Evolutionary conservation across 2,797 vertebrate genomes (phyloP).

Genomic region (Xenops minutus): DNA sequence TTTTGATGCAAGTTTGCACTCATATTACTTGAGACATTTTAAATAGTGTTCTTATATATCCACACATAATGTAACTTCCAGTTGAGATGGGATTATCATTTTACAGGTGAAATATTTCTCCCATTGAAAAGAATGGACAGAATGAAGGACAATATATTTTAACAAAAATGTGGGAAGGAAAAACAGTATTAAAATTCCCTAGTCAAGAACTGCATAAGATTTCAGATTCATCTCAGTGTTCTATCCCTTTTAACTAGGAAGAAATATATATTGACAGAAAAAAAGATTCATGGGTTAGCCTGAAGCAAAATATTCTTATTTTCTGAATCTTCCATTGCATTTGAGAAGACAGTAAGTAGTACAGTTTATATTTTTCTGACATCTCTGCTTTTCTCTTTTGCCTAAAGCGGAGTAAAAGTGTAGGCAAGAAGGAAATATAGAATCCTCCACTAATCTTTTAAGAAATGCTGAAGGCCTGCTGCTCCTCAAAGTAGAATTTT

Average conservation of each 20-base stretch:
- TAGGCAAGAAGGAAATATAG: not conserved
- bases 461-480: not conserved
- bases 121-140: not conserved
- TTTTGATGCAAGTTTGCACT: not conserved
- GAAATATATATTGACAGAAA: not conserved
- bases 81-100: fast-evolving
- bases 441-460: not conserved
- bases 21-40: not conserved
- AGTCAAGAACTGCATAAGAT: not conserved
- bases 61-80: not conserved
- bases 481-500: not conserved
- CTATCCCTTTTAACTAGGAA: not conserved
- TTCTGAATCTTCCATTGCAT: not conserved
- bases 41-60: not conserved
- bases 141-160: not conserved
- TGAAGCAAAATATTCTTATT: not conserved
- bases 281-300: not conserved
- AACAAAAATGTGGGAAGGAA: not conserved
- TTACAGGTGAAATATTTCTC: not conserved
- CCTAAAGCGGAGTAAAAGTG: not conserved
- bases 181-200: not conserved
- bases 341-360: not conserved
- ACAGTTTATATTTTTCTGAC: not conserved
- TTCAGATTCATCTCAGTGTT: not conserved
- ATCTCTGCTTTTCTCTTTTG: not conserved